phyloP scores from a whole-genome alignment of 2,797 vertebrate species.

The Garrulus glandarius region DNA sequence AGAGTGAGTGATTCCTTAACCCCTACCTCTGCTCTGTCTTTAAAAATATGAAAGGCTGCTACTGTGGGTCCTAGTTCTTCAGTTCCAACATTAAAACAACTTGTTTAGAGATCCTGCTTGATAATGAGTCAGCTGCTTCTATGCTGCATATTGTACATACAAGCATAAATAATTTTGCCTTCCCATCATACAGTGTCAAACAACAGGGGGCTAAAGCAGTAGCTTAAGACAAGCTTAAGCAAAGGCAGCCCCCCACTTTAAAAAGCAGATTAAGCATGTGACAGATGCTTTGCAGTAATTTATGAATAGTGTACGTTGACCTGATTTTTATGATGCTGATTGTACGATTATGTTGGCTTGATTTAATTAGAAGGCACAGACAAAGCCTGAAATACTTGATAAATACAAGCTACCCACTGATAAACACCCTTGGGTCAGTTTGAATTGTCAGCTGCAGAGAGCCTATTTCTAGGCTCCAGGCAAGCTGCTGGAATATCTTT shows the following conservation, averaged over 20 bases:
- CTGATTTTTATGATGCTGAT: not conserved
- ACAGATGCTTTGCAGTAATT: conserved; percentile 35
- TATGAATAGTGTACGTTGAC: conserved; percentile 9
- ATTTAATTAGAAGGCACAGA: conserved; percentile 3
- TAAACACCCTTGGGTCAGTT: not conserved
- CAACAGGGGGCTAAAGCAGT: not conserved
- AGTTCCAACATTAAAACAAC: not conserved
- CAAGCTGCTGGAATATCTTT: not conserved
- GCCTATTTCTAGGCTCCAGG: not conserved
- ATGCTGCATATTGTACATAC: not conserved
- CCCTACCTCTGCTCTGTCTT: not conserved
- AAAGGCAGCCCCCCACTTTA: not conserved
- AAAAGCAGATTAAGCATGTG: conserved; percentile 22
- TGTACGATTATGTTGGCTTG: not conserved
- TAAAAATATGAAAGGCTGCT: not conserved
- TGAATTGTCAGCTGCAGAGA: not conserved
- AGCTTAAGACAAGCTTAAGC: conserved; percentile 32
- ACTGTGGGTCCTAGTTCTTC: not conserved
- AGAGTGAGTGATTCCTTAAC: not conserved
- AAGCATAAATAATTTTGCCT: not conserved
- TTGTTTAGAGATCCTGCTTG: not conserved
- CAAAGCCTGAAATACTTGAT: not conserved
- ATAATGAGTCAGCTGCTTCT: not conserved
- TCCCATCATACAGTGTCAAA: not conserved
- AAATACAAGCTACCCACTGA: not conserved